These are phyloP conservation scores for Sarcoramphus papa DNA, from an alignment of 2,797 vertebrate species.

Conservation along the genomic window DNA sequence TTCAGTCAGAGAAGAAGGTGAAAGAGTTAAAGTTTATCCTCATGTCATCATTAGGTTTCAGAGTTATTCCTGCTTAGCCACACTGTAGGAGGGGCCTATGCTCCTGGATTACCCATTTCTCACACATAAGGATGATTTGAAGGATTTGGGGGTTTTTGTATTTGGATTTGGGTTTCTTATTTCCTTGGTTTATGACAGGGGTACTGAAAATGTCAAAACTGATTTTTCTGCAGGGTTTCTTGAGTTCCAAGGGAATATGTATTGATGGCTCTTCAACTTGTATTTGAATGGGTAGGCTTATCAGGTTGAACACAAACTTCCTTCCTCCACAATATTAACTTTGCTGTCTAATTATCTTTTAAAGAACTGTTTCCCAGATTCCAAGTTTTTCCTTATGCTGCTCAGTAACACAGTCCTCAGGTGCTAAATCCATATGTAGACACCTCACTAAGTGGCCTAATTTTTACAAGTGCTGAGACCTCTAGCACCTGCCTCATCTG, in stretches of 20 bases:
- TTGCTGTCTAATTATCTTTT: conserved; percentile 17
- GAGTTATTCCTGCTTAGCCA: not conserved
- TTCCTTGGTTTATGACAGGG: not conserved
- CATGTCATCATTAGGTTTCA: not conserved
- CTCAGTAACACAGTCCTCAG: not conserved
- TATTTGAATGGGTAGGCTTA: not conserved
- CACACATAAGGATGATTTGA: not conserved
- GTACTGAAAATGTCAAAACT: not conserved
- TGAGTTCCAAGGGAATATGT: not conserved
- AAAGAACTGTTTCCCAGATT: not conserved
- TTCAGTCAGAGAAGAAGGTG: not conserved
- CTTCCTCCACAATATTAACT: not conserved
- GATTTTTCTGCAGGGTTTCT: not conserved
- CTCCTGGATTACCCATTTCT: not conserved
- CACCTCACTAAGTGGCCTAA: conserved; percentile 28
- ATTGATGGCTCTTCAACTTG: not conserved
- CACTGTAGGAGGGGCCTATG: not conserved
- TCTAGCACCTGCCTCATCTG: conserved; percentile 35
- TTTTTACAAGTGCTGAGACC: conserved; percentile 38
- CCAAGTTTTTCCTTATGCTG: not conserved
- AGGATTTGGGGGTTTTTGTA: not conserved
- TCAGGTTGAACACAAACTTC: not conserved
- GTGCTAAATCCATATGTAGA: conserved; percentile 42
- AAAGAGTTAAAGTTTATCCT: not conserved
- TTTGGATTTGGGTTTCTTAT: not conserved